These are phyloP conservation scores for Paratrypauchen microcephalus DNA, from an alignment of 2,797 vertebrate genomes.

Conservation along the genomic window DNA sequence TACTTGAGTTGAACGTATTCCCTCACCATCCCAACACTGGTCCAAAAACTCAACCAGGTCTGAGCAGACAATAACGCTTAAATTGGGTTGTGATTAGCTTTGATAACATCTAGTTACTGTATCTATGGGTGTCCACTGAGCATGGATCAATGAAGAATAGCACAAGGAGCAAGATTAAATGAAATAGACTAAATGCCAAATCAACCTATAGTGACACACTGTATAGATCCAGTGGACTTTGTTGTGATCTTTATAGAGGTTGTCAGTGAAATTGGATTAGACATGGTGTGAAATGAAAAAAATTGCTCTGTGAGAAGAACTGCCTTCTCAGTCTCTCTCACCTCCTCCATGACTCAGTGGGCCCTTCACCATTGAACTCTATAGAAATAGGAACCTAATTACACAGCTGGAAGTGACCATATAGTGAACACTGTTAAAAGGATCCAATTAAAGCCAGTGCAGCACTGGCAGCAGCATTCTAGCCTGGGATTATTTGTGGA, in stretches of 20 bases:
- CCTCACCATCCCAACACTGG: not conserved
- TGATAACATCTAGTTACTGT: not conserved
- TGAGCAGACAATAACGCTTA: not conserved
- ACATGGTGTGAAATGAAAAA: conserved; percentile 59
- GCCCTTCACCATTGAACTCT: conserved; percentile 57
- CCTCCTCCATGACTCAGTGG: conserved; percentile 15
- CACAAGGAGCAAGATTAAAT: not conserved
- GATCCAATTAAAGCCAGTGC: conserved; percentile 74
- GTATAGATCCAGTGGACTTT: not conserved
- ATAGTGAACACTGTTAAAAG: conserved; percentile 72
- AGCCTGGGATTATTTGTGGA: conserved; percentile 57
- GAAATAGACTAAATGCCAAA: not conserved
- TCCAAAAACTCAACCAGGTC: conserved; percentile 14
- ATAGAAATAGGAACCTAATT: conserved; percentile 72
- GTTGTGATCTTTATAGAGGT: not conserved
- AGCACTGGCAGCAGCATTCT: conserved; percentile 54
- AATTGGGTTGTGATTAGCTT: not conserved
- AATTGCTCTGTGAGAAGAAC: conserved; percentile 11
- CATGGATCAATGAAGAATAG: not conserved
- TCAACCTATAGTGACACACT: not conserved
- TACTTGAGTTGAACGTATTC: conserved; percentile 12
- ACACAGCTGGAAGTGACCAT: conserved; percentile 68
- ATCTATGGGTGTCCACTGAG: not conserved
- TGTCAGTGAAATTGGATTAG: conserved; percentile 75
- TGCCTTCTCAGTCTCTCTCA: conserved; percentile 7